A percentile compares a stretch with the other conserved stretches of the same genome.
These are phyloP conservation scores for Nannoperca obscura DNA, from an alignment of 2,797 vertebrate species.

Conservation along the genomic window DNA sequence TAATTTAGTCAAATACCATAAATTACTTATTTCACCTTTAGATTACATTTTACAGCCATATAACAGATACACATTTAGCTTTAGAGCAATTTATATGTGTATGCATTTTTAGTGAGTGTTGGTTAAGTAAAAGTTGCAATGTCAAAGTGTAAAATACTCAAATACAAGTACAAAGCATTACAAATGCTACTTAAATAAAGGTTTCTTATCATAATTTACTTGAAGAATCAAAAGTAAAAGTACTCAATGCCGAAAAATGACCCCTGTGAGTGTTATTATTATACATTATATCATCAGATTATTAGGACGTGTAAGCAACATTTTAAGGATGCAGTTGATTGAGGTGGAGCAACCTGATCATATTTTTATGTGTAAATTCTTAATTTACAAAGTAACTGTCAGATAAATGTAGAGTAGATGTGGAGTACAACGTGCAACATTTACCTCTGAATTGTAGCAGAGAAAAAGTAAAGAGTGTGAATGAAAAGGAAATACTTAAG, in stretches of 20 bases:
- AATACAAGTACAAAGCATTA: background rate
- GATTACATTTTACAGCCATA: background rate
- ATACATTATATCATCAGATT: background rate
- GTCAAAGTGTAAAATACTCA: background rate
- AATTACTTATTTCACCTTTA: background rate
- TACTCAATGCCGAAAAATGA: background rate
- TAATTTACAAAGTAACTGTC: background rate
- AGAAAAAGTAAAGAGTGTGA: background rate
- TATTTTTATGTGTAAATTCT: background rate
- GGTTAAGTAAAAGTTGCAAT: background rate
- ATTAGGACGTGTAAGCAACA: background rate
- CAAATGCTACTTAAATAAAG: background rate
- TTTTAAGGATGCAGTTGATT: no score
- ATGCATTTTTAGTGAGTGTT: background rate
- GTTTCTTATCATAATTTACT: background rate
- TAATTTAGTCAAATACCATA: background rate
- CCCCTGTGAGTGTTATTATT: no score
- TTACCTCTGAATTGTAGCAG: no score
- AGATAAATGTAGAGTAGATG: background rate
- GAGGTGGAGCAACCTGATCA: background rate
- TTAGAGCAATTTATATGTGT: background rate
- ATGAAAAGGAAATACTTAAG: background rate
- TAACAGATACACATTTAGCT: background rate
- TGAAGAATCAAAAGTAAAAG: background rate
- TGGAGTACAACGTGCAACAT: background rate